These are phyloP conservation scores for Papilio helenus DNA, from an alignment of 1,140 invertebrate genomes.

Conservation along the genomic window DNA sequence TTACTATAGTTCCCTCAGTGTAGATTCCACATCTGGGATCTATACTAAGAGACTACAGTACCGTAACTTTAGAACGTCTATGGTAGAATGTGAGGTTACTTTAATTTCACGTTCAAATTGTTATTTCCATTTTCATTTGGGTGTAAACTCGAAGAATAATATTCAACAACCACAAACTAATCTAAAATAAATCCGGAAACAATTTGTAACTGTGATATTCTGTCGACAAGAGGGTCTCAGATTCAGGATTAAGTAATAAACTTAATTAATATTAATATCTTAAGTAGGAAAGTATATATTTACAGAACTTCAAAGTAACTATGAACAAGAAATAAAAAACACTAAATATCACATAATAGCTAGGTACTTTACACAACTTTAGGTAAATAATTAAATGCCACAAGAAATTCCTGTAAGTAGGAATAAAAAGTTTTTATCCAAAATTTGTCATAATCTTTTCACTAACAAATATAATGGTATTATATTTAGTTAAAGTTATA, in stretches of 20 bases:
- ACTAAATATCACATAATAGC: too few species aligned
- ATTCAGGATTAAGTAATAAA: neutral
- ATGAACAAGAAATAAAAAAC: neutral
- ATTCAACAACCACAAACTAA: constrained; percentile 6
- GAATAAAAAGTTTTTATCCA: neutral
- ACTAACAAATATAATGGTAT: too few species aligned
- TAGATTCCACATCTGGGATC: neutral
- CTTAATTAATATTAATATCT: neutral
- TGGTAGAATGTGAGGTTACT: too few species aligned
- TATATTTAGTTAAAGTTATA: too few species aligned
- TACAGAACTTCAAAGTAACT: neutral
- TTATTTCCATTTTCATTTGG: neutral
- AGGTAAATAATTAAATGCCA: neutral
- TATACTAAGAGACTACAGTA: neutral
- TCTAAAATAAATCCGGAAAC: neutral
- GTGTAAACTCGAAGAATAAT: neutral
- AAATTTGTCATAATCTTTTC: too few species aligned
- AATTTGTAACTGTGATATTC: neutral
- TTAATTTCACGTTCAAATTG: neutral
- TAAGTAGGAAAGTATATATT: neutral
- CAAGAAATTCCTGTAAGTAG: neutral
- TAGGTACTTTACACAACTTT: too few species aligned
- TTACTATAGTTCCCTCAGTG: neutral
- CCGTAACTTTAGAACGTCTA: too few species aligned
- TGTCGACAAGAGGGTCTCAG: constrained; percentile 2